These are phyloP conservation scores for Yponomeuta cagnagella DNA, from an alignment of 2,888 invertebrate species.

Conservation along the genomic window DNA sequence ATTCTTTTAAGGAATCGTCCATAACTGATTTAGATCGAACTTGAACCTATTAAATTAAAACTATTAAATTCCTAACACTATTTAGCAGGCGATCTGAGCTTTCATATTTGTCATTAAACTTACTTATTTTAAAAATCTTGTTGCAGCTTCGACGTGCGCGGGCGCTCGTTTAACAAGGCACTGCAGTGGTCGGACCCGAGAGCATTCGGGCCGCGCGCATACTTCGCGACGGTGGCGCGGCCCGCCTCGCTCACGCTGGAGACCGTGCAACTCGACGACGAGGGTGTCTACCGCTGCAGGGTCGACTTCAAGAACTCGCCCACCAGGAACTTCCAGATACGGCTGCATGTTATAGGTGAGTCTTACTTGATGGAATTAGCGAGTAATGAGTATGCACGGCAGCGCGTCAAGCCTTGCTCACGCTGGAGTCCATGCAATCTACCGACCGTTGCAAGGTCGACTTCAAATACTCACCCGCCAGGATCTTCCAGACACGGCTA, in stretches of 20 bases:
- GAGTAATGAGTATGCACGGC: too few relatives aligned
- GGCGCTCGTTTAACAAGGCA: conserved; percentile 87
- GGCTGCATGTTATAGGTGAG: conserved; percentile 93
- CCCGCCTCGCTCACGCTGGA: conserved; percentile 89
- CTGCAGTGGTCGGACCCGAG: conserved; percentile 89
- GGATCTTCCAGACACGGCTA: too few relatives aligned
- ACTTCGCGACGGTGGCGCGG: conserved; percentile 87
- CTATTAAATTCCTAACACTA: too few relatives aligned
- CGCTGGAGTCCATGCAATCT: too few relatives aligned
- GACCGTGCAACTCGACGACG: conserved; percentile 89
- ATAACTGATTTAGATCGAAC: too few relatives aligned
- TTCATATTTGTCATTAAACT: too few relatives aligned
- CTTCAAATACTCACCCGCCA: too few relatives aligned
- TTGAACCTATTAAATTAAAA: too few relatives aligned
- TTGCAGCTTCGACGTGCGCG: conserved; percentile 90
- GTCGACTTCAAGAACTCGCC: conserved; percentile 94
- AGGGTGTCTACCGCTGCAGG: conserved; percentile 89
- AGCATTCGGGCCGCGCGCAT: conserved; percentile 89
- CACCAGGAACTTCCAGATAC: conserved; percentile 90
- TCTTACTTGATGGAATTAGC: conserved; percentile 24
- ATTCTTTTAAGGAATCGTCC: too few relatives aligned
- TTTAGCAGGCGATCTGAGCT: too few relatives aligned
- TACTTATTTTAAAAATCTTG: conserved; percentile 3
- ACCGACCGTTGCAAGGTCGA: too few relatives aligned
- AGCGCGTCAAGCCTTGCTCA: too few relatives aligned